Evolutionary conservation across 1,140 invertebrate species (phyloP), one percentile per base, ranked within the genome.

Genomic region (Platyscapa corneri): DNA sequence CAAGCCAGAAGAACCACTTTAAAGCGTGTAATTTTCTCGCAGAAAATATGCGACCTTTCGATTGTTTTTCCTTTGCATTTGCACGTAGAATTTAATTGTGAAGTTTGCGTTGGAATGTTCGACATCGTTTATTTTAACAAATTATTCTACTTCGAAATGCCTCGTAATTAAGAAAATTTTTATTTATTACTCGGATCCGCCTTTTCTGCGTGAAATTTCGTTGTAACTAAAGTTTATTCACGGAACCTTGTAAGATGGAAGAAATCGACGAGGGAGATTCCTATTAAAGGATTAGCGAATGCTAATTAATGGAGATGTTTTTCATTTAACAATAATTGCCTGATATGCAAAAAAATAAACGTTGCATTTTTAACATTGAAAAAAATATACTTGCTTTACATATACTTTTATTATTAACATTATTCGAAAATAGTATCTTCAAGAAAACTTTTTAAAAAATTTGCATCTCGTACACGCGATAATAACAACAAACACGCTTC

Each of bases 21-120:
- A 83, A 83, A 77, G 37, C 37, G 20, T 76, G 37, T 76, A 83
- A 83, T 83, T 83, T 76, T 18, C 53, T 64, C 53, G 34, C 30
- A 49, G 39, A 75, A 75, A 82, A 42, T 75, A 79, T 39, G 34
- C 23, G 8, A 37, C 8, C 32, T 78, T 53, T 53, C 75, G 74
- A 67, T 78, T 49, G n/a, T 46, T 67, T 84, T 46, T 78, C 12
- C 56, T 60, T 60, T 60, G 56, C n/a, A 12, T 74, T 23, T 37
- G 34, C 67, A 3, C 16, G 18, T 37, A 30, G 18, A 37, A 37
- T 70, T 70, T 70, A 16, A 32, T 70, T 70, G 3, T 37, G 34
- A 67, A 37, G 18, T 70, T 70, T 12, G 16, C 34, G 34, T 37
- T 70, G 20, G 30, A 70, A 70, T 3, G 18, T 70, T 18, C 5